Conservation (phyloP, 1,140 invertebrate genomes). For the Lutraria rhynchaena region DNA sequence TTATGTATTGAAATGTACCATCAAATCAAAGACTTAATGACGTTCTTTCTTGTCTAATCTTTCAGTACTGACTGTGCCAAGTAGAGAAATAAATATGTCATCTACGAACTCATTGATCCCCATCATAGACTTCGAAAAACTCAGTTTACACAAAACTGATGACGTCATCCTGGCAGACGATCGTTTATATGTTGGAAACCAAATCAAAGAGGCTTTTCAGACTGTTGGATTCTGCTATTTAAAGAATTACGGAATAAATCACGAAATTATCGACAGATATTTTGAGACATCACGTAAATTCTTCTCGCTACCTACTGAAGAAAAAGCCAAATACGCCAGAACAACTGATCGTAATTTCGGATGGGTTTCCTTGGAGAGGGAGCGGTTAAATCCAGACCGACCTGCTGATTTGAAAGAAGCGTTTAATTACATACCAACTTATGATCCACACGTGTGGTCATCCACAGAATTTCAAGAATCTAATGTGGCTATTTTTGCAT, state of each 20-base stretch:
- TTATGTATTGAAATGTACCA: no score
- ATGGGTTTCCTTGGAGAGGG: slow-evolving; percentile 50
- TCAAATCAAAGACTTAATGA: no score
- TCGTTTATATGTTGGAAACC: slow-evolving; percentile 1
- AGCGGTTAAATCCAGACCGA: slow-evolving; percentile 30
- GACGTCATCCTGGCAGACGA: background rate
- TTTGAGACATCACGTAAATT: slow-evolving; percentile 45
- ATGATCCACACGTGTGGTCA: background rate
- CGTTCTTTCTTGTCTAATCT: no score
- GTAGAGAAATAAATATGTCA: background rate
- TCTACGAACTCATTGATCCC: background rate
- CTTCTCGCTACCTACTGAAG: slow-evolving; percentile 45
- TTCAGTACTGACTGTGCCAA: background rate
- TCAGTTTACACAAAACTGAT: background rate
- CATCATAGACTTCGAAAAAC: slow-evolving; percentile 19
- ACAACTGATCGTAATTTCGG: slow-evolving; percentile 37
- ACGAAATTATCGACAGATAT: slow-evolving; percentile 39
- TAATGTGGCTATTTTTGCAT: slow-evolving; percentile 26
- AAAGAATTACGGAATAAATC: slow-evolving; percentile 57
- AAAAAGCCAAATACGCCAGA: slow-evolving; percentile 50
- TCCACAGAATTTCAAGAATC: slow-evolving; percentile 27
- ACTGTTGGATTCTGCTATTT: slow-evolving; percentile 61
- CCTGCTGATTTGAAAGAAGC: slow-evolving; percentile 49
- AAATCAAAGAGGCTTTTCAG: slow-evolving; percentile 52
- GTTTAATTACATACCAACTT: slow-evolving; percentile 29